Evolutionary conservation across 2,797 vertebrate species (phyloP).

Genomic region (Ctenochaetus hawaiiensis): DNA sequence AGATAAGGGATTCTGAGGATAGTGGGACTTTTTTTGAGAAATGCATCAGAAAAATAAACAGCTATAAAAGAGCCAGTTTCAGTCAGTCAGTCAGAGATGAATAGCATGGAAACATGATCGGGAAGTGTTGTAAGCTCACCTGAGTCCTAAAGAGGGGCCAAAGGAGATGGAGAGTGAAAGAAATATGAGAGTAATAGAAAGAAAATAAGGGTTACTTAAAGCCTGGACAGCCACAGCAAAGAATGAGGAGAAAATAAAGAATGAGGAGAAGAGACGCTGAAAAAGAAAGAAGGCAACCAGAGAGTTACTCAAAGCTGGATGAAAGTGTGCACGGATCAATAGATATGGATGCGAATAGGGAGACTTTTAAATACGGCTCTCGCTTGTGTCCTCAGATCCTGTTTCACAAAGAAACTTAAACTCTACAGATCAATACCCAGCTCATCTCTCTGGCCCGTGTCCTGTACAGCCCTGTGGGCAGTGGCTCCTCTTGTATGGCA

Average conservation of each 20-base stretch:
- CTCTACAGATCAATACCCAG: conserved; percentile 73
- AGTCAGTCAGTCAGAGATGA: conserved; percentile 57
- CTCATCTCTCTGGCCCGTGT: conserved; percentile 59
- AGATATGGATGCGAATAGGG: conserved; percentile 78
- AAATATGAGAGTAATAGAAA: conserved; percentile 42
- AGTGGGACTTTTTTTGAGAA: conserved; percentile 59
- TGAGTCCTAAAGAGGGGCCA: conserved; percentile 34
- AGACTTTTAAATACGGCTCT: conserved; percentile 82
- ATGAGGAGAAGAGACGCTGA: conserved; percentile 39
- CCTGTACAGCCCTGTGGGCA: conserved; percentile 58
- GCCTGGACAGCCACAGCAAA: conserved; percentile 5
- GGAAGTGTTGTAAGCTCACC: conserved; percentile 59
- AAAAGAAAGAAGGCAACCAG: conserved; percentile 54
- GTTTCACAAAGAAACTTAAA: conserved; percentile 83
- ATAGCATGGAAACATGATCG: conserved; percentile 57
- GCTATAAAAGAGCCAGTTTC: conserved; percentile 48
- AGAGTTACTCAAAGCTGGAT: conserved; percentile 77
- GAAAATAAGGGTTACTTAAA: conserved; percentile 39
- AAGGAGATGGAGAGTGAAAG: conserved; percentile 37
- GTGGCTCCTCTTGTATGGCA: conserved; percentile 53
- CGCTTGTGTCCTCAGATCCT: conserved; percentile 73
- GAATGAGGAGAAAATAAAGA: conserved; percentile 42
- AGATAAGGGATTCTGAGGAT: conserved; percentile 60
- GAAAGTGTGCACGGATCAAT: conserved; percentile 77
- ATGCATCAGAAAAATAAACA: conserved; percentile 66